These are phyloP conservation scores for Garra rufa DNA, from an alignment of 2,113 vertebrate genomes.

Conservation along the genomic window DNA sequence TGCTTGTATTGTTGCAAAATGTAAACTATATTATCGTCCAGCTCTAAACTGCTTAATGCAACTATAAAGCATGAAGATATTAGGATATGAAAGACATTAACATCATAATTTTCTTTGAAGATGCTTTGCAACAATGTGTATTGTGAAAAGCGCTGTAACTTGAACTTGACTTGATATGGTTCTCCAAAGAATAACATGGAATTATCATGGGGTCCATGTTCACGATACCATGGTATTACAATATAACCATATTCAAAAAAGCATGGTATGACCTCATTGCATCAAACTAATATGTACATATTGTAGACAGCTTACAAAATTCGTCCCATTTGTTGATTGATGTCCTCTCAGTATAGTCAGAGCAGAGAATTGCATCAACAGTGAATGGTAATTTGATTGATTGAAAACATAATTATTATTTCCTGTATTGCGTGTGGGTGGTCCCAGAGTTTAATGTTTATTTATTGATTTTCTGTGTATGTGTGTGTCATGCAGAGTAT, in stretches of 20 bases:
- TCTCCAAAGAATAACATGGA: background rate
- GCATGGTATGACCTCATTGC: background rate
- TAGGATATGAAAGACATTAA: background rate
- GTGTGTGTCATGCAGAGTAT: constrained; percentile 69
- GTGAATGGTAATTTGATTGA: constrained; percentile 25
- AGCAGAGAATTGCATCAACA: background rate
- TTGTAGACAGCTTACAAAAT: background rate
- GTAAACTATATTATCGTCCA: background rate
- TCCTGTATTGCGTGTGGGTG: constrained; percentile 29
- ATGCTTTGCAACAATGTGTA: background rate
- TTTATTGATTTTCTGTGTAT: constrained; percentile 39
- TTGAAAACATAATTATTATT: constrained; percentile 33
- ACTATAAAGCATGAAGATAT: background rate
- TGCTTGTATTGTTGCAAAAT: background rate
- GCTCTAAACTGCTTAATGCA: no score
- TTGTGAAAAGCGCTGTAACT: background rate
- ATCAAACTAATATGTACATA: background rate
- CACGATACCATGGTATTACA: background rate
- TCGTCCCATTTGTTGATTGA: background rate
- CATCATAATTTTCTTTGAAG: background rate
- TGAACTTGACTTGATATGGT: background rate
- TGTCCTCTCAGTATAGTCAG: background rate
- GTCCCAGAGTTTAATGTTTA: background rate
- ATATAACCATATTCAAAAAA: background rate
- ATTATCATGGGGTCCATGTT: background rate